Evolutionary conservation across 1,140 invertebrate genomes (phyloP), one percentile per base, ranked within the genome.

Genomic region (Drosophila truncata): DNA sequence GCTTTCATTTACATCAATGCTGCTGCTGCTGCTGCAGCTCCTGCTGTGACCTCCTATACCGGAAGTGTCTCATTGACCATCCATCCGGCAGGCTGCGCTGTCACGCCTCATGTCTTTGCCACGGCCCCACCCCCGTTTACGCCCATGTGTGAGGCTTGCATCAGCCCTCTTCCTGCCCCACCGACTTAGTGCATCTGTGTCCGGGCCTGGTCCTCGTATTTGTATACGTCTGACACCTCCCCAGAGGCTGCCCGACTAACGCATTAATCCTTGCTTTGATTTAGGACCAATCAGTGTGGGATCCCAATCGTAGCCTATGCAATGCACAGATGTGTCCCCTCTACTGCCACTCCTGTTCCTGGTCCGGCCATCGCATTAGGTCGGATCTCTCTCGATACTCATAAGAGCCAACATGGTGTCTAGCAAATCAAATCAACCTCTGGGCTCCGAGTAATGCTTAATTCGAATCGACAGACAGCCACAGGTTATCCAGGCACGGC

Each of bases 1-100:
- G 96, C 96, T 91, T 96, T 96, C 93, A 90, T 82, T 84, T 91
- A 79, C 82, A 95, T 97, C 60, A 96, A 97, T 91, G 96, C 96
- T 16, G 96, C 94, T 66, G 55, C 11, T 46, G 13, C 96, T 14
- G 96, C 94, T 49, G 65, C 46, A 18, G 16, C 96, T 42, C 95
- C 96, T n/a, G 96, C 95, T 70, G 66, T 55, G 63, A 23, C n/a
- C 94, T 96, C 80, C 82, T 96, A 96, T 92, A 94, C 94, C 9
- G 94, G 94, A 59, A 95, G 95, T n/a, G 92, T 96, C 42, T 95
- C 95, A 42, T 93, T 94, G 37, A 95, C 96, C 50, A 96, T 96
- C 11, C 96, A 95, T 91, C 96, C 96, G 49, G 93, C 95, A 16
- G 95, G 95, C 0, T 96, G 94, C 93, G 95, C 96, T 5, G 93